Evolutionary conservation across 2,113 vertebrate genomes (phyloP).

Genomic region (Entomyzon cyanotis): DNA sequence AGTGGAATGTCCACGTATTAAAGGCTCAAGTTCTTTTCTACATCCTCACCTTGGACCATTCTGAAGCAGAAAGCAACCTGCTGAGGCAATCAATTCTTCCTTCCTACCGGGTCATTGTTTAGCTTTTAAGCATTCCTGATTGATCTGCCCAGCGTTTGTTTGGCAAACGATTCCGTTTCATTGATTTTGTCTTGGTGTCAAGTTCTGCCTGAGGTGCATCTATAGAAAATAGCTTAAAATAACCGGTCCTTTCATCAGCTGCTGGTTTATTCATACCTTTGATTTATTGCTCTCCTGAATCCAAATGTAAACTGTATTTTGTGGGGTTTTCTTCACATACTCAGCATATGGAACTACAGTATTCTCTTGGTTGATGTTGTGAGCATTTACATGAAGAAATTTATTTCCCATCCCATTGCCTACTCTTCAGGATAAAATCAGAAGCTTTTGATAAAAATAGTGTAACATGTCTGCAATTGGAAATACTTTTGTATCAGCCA

Average conservation of each 20-base stretch:
- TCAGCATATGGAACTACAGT: not conserved
- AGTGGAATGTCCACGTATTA: not conserved
- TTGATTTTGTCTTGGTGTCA: slow-evolving; percentile 29
- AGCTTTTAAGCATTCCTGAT: slow-evolving; percentile 1
- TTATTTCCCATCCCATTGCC: not conserved
- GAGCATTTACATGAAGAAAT: not conserved
- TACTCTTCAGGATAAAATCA: not conserved
- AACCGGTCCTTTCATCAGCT: not conserved
- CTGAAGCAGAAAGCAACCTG: not conserved
- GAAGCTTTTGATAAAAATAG: not conserved
- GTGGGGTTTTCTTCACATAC: not conserved
- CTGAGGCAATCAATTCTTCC: slow-evolving; percentile 9
- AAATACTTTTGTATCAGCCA: not conserved
- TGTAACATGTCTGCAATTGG: not conserved
- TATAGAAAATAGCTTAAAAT: slow-evolving; percentile 12
- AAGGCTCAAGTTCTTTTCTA: not conserved
- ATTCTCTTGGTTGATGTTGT: not conserved
- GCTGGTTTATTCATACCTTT: slow-evolving; percentile 12
- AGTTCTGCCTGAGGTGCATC: slow-evolving; percentile 13
- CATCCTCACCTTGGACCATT: not conserved
- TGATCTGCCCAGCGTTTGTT: not conserved
- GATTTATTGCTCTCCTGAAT: not conserved
- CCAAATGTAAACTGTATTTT: not conserved
- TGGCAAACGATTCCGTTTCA: not conserved
- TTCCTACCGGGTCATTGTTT: not conserved